A percentile compares a stretch with the other conserved stretches of the same genome.
Evolutionary conservation across 2,797 vertebrate species (phyloP).

Genomic region (Myiothlypis coronata): DNA sequence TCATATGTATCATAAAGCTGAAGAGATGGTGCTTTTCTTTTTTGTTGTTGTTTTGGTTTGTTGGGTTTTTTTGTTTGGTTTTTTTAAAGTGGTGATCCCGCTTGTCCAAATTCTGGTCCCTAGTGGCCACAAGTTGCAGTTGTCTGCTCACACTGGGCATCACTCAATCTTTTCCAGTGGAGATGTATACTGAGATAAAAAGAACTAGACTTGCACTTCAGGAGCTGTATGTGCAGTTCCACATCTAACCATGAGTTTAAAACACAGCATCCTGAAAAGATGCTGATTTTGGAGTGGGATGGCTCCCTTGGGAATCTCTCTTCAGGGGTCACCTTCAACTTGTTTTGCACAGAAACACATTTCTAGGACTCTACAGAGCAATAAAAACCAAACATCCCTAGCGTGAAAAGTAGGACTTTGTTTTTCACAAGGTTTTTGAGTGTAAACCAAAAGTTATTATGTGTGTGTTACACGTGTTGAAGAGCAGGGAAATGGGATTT

Average conservation of each 20-base stretch:
- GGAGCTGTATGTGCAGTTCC: background rate
- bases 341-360: background rate
- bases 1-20: rapidly evolving
- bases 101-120: background rate
- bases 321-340: background rate
- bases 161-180: background rate
- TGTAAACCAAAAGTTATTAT: background rate
- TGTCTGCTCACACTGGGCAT: rapidly evolving
- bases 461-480: rapidly evolving
- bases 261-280: background rate
- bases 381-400: background rate
- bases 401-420: background rate
- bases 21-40: background rate
- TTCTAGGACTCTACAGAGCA: background rate
- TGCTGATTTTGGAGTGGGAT: background rate
- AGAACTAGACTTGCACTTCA: background rate
- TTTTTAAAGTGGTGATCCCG: background rate
- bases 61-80: background rate
- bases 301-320: background rate
- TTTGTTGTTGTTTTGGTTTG: no score
- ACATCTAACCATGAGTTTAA: background rate
- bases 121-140: background rate
- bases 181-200: background rate
- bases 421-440: background rate
- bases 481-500: background rate